Conservation (phyloP, 2,888 invertebrate genomes). For the Conchocele bisecta region DNA sequence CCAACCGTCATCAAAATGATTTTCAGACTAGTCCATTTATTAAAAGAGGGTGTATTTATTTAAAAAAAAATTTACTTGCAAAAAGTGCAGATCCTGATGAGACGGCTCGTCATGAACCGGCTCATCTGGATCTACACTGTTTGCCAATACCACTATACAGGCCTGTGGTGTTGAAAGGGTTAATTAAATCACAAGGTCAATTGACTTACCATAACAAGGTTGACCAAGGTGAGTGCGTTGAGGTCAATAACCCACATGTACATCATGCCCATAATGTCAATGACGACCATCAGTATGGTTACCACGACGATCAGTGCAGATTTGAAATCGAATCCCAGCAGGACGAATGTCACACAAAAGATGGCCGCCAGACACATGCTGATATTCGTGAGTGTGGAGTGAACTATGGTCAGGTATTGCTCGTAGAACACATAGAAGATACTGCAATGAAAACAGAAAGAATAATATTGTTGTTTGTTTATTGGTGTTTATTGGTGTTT, state of each 20-base stretch:
- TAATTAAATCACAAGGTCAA: no score
- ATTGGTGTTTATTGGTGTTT: no score
- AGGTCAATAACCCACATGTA: conserved; percentile 94
- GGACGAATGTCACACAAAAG: conserved; percentile 93
- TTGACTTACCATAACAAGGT: conserved; percentile 91
- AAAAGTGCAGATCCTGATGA: no score
- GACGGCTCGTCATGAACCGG: no score
- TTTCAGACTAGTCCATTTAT: no score
- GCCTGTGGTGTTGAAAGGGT: no score
- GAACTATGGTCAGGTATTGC: conserved; percentile 95
- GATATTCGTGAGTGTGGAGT: conserved; percentile 92
- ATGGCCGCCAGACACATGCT: conserved; percentile 95
- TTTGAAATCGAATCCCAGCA: conserved; percentile 93
- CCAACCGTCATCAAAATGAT: no score
- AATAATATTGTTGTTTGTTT: no score
- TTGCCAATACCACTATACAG: no score
- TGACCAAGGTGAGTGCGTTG: conserved; percentile 98
- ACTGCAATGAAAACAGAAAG: conserved; percentile 86
- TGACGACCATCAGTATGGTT: conserved; percentile 90
- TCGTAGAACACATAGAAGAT: conserved; percentile 97
- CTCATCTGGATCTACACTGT: no score
- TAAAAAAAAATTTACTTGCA: no score
- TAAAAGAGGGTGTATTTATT: no score
- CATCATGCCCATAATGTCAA: conserved; percentile 95
- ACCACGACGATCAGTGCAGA: conserved; percentile 90